Evolutionary conservation across 2,888 invertebrate species (phyloP).

Genomic region (Luperina testacea): DNA sequence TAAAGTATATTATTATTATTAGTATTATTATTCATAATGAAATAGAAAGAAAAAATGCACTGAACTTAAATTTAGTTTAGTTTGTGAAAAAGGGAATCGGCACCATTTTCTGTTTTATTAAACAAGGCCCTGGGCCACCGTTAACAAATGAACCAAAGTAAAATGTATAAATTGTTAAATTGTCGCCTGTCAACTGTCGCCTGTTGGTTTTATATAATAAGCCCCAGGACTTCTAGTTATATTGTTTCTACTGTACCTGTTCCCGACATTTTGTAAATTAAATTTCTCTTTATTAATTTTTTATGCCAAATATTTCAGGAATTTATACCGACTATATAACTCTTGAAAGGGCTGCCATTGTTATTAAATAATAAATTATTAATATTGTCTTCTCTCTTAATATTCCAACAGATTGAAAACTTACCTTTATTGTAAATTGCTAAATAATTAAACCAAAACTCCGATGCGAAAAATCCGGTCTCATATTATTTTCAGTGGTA

Average conservation of each 20-base stretch:
- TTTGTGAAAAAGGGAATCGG: no score
- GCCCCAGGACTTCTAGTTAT: background rate
- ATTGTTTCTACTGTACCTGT: background rate
- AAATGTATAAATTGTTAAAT: background rate
- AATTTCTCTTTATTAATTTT: background rate
- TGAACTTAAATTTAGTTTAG: no score
- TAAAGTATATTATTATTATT: no score
- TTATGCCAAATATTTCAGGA: background rate
- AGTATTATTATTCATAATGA: no score
- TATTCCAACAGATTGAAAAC: background rate
- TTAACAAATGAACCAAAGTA: background rate
- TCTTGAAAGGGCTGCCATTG: background rate
- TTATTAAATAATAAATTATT: conserved; percentile 11
- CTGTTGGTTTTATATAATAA: background rate
- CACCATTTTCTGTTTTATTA: background rate
- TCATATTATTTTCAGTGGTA: conserved; percentile 6
- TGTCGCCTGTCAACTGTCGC: background rate
- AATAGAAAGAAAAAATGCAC: no score
- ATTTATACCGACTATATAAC: background rate
- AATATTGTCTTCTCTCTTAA: background rate
- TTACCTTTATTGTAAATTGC: conserved; percentile 7
- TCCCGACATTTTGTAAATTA: background rate
- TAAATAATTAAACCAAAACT: conserved; percentile 10
- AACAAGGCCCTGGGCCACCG: no score
- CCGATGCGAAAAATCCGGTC: background rate